phyloP scores from a whole-genome alignment of 2,888 invertebrate species.

The Apomyelois bistriatella region DNA sequence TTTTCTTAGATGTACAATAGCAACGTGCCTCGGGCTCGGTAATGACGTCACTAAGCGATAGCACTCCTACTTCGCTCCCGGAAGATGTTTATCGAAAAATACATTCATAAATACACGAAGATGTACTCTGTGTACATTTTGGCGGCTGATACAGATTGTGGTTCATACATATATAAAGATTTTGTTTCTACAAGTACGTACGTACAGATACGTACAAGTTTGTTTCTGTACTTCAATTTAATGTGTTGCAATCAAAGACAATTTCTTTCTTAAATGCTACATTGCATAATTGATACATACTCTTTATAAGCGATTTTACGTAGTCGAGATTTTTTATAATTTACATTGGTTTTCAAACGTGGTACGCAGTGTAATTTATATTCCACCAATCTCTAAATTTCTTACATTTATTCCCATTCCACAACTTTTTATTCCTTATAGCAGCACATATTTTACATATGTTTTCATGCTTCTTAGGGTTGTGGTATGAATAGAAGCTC shows the following conservation, averaged over 20 bases:
- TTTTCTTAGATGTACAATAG: slow-evolving; percentile 19
- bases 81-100: slow-evolving; percentile 58
- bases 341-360: too few species aligned
- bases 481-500: background rate
- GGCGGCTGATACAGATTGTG: too few species aligned
- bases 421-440: background rate
- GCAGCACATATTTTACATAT: background rate
- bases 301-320: too few species aligned
- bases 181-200: too few species aligned
- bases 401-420: background rate
- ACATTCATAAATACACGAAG: slow-evolving; percentile 22
- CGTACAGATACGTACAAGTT: too few species aligned
- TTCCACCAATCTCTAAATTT: background rate
- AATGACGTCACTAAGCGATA: slow-evolving; percentile 68
- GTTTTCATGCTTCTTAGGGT: background rate
- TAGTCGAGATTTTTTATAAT: too few species aligned
- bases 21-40: slow-evolving; percentile 41
- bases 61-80: slow-evolving; percentile 43
- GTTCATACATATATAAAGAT: too few species aligned
- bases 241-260: too few species aligned
- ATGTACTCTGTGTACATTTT: background rate
- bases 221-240: too few species aligned
- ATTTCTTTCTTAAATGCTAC: too few species aligned
- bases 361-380: background rate
- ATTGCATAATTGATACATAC: too few species aligned